Evolutionary conservation across 2,888 invertebrate species (phyloP).

Genomic region (Spilarctia lutea): DNA sequence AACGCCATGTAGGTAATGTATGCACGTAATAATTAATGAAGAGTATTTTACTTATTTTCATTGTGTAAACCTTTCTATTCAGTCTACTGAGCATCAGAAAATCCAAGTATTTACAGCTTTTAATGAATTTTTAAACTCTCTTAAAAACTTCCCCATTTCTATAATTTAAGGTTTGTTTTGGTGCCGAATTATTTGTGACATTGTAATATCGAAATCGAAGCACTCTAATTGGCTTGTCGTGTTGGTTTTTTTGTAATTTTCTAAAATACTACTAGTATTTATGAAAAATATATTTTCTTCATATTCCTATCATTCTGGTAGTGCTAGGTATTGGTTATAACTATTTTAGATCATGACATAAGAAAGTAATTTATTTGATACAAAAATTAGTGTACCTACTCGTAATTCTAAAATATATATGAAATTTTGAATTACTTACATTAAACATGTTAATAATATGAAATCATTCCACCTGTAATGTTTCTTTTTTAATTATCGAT

Average conservation of each 20-base stretch:
- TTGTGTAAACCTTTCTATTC: constrained; percentile 18
- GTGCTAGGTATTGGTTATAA: not conserved
- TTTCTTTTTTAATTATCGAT: too few relatives aligned
- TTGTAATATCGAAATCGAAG: not conserved
- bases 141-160: too few relatives aligned
- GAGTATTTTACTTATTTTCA: constrained; percentile 1
- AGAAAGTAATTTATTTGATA: not conserved
- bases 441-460: too few relatives aligned
- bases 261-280: not conserved
- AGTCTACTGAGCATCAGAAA: not conserved
- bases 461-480: too few relatives aligned
- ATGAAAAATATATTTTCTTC: not conserved
- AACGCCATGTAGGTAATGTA: not conserved
- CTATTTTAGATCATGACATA: not conserved
- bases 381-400: too few relatives aligned
- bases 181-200: not conserved
- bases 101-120: not conserved
- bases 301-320: not conserved
- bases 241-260: not conserved
- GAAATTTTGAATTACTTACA: too few relatives aligned
- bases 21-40: not conserved
- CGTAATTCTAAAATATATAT: too few relatives aligned
- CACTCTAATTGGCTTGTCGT: not conserved
- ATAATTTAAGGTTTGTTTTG: not conserved
- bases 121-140: too few relatives aligned